Percentiles rank a stretch among this genome's conserved stretches.
Evolutionary conservation across 1,140 invertebrate species (phyloP).

Genomic region (Littorina saxatilis): DNA sequence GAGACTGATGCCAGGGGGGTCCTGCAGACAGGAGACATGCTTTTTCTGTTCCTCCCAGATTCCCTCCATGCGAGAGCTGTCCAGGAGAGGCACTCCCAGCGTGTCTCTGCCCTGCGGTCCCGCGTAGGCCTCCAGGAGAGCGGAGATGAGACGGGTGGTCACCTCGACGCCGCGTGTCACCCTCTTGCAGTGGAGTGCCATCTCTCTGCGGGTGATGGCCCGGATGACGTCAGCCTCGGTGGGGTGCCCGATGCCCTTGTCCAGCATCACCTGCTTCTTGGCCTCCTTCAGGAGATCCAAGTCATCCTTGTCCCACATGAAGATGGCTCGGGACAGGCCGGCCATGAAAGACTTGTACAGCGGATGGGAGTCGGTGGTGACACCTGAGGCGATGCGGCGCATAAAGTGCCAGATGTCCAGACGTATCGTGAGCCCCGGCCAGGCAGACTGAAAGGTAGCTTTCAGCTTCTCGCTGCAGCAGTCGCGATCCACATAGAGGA

Average conservation of each 20-base stretch:
- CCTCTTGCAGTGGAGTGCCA: conserved; percentile 51
- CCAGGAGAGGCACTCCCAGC: conserved; percentile 53
- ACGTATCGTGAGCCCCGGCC: conserved; percentile 38
- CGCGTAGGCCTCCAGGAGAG: conserved; percentile 35
- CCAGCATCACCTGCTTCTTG: conserved; percentile 45
- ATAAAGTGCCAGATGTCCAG: conserved; percentile 67
- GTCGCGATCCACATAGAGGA: conserved; percentile 44
- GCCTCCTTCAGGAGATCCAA: conserved; percentile 45
- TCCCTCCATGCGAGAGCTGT: conserved; percentile 38
- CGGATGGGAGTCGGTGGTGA: conserved; percentile 51
- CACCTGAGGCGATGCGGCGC: conserved; percentile 46
- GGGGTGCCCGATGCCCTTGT: conserved; percentile 25
- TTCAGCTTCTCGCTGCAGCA: conserved; percentile 29
- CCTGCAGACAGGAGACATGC: conserved; percentile 61
- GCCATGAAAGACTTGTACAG: conserved; percentile 56
- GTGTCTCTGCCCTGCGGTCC: conserved; percentile 48
- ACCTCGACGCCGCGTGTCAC: conserved; percentile 45
- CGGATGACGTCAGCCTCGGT: conserved; percentile 39
- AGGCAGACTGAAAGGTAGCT: conserved; percentile 27
- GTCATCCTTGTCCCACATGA: conserved; percentile 49
- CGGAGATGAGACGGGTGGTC: conserved; percentile 39
- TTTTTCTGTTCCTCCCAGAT: conserved; percentile 51
- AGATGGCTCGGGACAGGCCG: conserved; percentile 52
- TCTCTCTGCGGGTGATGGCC: conserved; percentile 35
- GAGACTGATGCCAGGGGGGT: conserved; percentile 47